Conservation (phyloP, 2,113 vertebrate genomes). For the Apodemus speciosus region DNA sequence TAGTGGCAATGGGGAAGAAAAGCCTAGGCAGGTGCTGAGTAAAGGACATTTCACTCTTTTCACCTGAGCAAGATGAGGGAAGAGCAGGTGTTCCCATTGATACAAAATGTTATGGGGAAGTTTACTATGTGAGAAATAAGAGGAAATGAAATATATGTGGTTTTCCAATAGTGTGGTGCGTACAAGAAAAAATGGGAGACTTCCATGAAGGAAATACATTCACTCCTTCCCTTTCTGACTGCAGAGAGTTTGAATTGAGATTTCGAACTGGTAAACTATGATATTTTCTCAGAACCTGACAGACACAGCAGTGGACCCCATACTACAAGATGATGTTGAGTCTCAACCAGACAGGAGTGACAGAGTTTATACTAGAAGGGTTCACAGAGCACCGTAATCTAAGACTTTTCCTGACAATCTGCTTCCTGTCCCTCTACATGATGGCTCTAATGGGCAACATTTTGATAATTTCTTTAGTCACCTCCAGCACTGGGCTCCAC, state of each 20-base stretch:
- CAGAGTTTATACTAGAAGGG: background rate
- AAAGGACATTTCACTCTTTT: background rate
- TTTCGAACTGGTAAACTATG: background rate
- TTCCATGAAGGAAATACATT: background rate
- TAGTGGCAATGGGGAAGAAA: no score
- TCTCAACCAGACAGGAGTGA: background rate
- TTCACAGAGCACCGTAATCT: slow-evolving; percentile 1
- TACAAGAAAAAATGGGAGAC: background rate
- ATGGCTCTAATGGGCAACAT: background rate
- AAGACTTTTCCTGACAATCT: background rate
- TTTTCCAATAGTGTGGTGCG: background rate
- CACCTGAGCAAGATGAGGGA: background rate
- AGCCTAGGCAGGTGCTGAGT: background rate
- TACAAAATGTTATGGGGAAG: background rate
- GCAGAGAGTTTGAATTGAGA: background rate
- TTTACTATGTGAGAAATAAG: background rate
- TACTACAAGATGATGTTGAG: background rate
- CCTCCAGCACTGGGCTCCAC: background rate
- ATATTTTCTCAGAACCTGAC: background rate
- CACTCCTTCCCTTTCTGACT: background rate
- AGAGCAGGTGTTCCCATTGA: no score
- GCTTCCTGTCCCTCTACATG: background rate
- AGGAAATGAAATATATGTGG: background rate
- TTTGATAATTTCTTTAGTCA: slow-evolving; percentile 6
- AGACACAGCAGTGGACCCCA: background rate